Evolutionary conservation across 2,113 vertebrate genomes (phyloP), one percentile per base, ranked within the genome.

Genomic region (Anguilla rostrata): DNA sequence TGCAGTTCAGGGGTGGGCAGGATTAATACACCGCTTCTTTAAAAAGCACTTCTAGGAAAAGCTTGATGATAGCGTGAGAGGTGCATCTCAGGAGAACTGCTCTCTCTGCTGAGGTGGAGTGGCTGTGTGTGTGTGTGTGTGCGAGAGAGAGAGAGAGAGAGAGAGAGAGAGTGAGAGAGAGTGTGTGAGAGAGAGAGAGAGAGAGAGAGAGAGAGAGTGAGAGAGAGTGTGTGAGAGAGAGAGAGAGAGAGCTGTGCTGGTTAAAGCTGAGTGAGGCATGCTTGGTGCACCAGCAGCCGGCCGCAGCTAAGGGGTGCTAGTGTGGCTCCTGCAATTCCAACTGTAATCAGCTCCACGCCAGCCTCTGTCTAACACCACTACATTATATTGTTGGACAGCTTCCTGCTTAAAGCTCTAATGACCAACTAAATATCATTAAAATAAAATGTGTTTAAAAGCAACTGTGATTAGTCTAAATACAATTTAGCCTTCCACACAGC

Each of bases 11-110:
- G 63, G 85, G 39, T 63, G 39, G 46, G 87, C 78, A 43, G 87
- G 85, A 92, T 92, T 89, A 92, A 92, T 88, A 89, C 84, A 84
- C 84, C 63, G 87, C 92, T 89, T 63, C 81, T 83, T 87, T 86
- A 7, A 40, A 60, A 85, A 86, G 89, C 84, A 66, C 71, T 82
- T 11, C 40, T 39, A 39, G 86, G 87, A 86, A 66, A 56, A 84
- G 81, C 63, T 43, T 87, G 78, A 83, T 86, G 86, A 88, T 83
- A 57, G 79, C 81, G 41, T 46, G 34, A 86, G 75, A 46, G 83
- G 71, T 12, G n/a, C 39, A 41, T 18, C 82, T 83, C 83, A 9
- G 40, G 83, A 83, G 83, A 41, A 9, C 56, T 20, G 60, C 22
- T 66, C 41, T 78, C 86, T 56, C 34, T 18, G 78, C 71, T 78